Base-by-base conservation (phyloP, 2,888 invertebrate genomes). In the Phyto melanocephala region DNA sequence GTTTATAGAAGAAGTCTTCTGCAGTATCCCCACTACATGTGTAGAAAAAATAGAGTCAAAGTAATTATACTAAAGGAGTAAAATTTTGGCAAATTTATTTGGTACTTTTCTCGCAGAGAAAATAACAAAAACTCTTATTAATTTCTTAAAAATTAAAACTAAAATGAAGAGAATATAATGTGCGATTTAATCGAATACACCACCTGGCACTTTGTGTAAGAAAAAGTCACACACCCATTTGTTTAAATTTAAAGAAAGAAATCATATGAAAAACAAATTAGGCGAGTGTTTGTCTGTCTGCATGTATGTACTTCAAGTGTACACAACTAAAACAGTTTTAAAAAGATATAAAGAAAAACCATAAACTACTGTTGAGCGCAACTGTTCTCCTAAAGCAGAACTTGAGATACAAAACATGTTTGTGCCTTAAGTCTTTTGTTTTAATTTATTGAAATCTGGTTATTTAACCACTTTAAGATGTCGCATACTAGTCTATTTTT, bases 381-480 rank as follows among this genome's bases (percentile, higher is more conserved):
- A 74, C 54, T 35, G 54, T 45, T 54, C 40, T 35, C n/a, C 5
- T 3, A 11, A 47, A 20, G 47, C 10, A 20, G 20, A 28, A 17
- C n/a, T 15, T 24, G 45, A 28, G 13, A 28, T 60, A 22, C 0
- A 7, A 45, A 50, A 50, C 28, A 62, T 1, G 63, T 68, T 68
- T 75, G 54, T 70, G 10, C 33, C 60, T 72, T 45, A 79, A 79
- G 65, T 74, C 74, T 80, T 80, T 74, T 68, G 74, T 74, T 68
- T 67, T 24, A 20, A 42, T 17, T 42, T 60, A n/a, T 2, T 10
- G 13, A 54, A 54, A 40, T 62, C n/a, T 68, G 10, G 5, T 22
- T 56, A 22, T 47, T 22, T 22, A 50, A 20, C 28, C 28, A 10
- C 20, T 50, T 4, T 0, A 76, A 58, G 67, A 20, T 60, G 67